Evolutionary conservation across 2,113 vertebrate genomes (phyloP).

Genomic region (Ammospiza caudacuta): DNA sequence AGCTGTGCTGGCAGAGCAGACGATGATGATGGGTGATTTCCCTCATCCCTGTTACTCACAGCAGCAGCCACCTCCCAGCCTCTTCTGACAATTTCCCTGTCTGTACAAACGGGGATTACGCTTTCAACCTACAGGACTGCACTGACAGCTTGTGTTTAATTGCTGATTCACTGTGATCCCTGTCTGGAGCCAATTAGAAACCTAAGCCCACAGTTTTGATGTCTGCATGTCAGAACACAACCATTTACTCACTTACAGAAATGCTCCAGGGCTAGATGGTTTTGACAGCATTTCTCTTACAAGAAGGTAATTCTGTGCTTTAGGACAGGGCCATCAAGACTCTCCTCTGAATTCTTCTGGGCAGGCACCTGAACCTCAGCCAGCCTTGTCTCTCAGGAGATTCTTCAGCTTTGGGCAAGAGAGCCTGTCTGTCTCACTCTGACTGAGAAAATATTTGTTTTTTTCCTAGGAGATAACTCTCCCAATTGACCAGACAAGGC

Average conservation of each 20-base stretch:
- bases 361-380: background rate
- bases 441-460: background rate
- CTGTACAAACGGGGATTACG: background rate
- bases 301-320: background rate
- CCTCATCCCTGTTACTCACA: background rate
- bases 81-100: background rate
- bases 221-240: constrained; percentile 13
- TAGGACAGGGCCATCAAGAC: background rate
- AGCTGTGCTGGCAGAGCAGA: background rate
- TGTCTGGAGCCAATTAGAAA: constrained; percentile 37
- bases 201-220: constrained; percentile 5
- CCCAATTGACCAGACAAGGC: background rate
- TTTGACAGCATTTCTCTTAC: background rate
- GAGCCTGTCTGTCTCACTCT: background rate
- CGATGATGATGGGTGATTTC: constrained; percentile 14
- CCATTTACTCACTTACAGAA: constrained; percentile 17
- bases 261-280: background rate
- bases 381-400: background rate
- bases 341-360: background rate
- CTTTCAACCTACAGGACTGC: background rate
- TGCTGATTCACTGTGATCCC: constrained; percentile 39
- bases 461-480: background rate
- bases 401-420: background rate
- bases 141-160: constrained; percentile 43
- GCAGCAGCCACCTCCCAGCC: background rate